Base-by-base conservation (phyloP, 2,888 invertebrate species). In the Megamerina dolium region DNA sequence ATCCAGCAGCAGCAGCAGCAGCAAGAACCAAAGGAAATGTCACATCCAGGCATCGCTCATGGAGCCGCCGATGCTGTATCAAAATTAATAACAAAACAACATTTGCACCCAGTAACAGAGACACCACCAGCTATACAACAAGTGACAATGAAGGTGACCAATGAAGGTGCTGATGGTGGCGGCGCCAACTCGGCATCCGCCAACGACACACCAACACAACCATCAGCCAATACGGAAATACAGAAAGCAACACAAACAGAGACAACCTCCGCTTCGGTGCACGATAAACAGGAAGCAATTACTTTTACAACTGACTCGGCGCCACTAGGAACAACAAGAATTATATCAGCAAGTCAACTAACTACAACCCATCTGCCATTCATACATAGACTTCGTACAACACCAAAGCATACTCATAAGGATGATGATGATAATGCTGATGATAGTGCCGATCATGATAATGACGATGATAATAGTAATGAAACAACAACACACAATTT, bases 401-500 rank as follows among this genome's bases (percentile, higher is more conserved):
- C 21, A 10, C 6, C 37, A 20, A 1, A n/a, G n/a, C n/a, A n/a
- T n/a, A n/a, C n/a, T n/a, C n/a, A n/a, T n/a, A n/a, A n/a, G n/a
- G n/a, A n/a, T n/a, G n/a, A n/a, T n/a, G n/a, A n/a, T n/a, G n/a
- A n/a, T n/a, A n/a, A n/a, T n/a, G 23, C 23, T 23, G 23, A 6
- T 8, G 23, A 23, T 23, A 23, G 8, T 23, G 10, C 23, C 8
- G 23, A 23, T 8, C 6, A 8, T 8, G 8, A 23, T 8, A 23
- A 6, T 10, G 23, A 23, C 8, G 10, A 8, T 8, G 8, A 23
- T 8, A 23, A 6, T 10, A 10, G 10, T 6, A 39, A 30, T 34
- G 38, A 47, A n/a, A 40, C 57, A 51, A 55, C 59, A 46, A 59
- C 65, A 45, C 69, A 58, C 48, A 70, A 68, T 55, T 71, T 71